Conservation (phyloP, 2,113 vertebrate species). For the Ailuropoda melanoleuca region DNA sequence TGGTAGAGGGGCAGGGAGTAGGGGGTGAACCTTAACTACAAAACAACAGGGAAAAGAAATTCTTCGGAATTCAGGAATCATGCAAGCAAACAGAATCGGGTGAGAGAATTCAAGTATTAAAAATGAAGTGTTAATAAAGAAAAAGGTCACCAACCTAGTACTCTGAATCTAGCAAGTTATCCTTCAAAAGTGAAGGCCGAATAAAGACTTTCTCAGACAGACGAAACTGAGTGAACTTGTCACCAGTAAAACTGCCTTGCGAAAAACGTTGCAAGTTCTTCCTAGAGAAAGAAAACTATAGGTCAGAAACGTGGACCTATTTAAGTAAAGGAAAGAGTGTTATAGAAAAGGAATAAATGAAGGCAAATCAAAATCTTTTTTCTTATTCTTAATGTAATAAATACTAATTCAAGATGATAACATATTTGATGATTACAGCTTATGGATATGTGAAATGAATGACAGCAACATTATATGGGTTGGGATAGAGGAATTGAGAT, state of each 20-base stretch:
- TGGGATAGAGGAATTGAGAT: not conserved
- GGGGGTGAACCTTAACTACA: not conserved
- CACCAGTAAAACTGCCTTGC: not conserved
- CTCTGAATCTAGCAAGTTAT: not conserved
- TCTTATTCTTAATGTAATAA: not conserved
- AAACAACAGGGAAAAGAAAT: not conserved
- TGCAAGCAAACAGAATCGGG: not conserved
- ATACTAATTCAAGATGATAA: not conserved
- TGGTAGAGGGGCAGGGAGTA: not conserved
- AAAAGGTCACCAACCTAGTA: not conserved
- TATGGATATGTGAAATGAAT: not conserved
- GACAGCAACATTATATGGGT: not conserved
- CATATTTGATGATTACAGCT: not conserved
- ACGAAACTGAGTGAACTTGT: not conserved
- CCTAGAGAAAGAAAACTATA: not conserved
- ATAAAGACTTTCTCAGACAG: not conserved
- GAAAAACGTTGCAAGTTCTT: not conserved
- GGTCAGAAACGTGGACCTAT: not conserved
- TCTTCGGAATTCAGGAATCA: not conserved
- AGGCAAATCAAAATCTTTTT: not conserved
- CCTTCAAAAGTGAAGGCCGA: not conserved
- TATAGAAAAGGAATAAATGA: not conserved
- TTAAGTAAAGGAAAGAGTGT: not conserved
- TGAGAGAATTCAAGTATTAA: not conserved
- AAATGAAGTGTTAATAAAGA: not conserved